Base-by-base conservation (phyloP, 2,888 invertebrate genomes). In the Cryptus armator region DNA sequence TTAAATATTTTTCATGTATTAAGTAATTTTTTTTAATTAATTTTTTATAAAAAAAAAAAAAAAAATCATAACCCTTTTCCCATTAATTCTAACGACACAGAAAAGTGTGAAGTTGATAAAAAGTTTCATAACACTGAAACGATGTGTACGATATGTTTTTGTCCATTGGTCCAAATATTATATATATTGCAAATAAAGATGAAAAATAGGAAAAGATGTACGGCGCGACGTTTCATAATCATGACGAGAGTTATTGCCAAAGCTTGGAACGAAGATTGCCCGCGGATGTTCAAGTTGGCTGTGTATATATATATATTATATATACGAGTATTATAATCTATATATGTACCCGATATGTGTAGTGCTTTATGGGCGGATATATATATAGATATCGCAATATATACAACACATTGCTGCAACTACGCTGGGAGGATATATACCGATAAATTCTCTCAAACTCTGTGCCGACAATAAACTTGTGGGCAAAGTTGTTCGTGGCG, bases 391-490 rank as follows among this genome's bases (percentile, higher is more conserved):
- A 48, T 10, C 48, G 4, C n/a, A 12, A 14, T 14, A n/a, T 12
- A 48, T 59, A 59, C 29, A 29, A 9, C 24, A 24, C 59, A 59
- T 59, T 12, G 29, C 24, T 10, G 29, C 14, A 59, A 59, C 64
- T 75, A 64, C 32, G 37, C 66, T 32, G 48, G 37, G 0, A 51
- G 37, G 51, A 75, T 66, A 62, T 74, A 75, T 75, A 12, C 51
- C 75, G 66, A 75, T 66, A 75, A 75, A 75, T 75, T 75, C 46
- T 75, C 75, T 4, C 29, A 37, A 48, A 75, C 75, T 64, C 75
- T 64, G 75, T 75, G 19, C 19, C 37, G 74, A 64, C 64, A 51
- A 66, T 75, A 75, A 75, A 75, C 64, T 51, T 51, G 75, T 66
- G 48, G 75, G 64, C 66, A 66, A 75, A 75, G 48, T 75, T 66